Evolutionary conservation across 2,797 vertebrate genomes (phyloP).

Genomic region (Lerista edwardsae): DNA sequence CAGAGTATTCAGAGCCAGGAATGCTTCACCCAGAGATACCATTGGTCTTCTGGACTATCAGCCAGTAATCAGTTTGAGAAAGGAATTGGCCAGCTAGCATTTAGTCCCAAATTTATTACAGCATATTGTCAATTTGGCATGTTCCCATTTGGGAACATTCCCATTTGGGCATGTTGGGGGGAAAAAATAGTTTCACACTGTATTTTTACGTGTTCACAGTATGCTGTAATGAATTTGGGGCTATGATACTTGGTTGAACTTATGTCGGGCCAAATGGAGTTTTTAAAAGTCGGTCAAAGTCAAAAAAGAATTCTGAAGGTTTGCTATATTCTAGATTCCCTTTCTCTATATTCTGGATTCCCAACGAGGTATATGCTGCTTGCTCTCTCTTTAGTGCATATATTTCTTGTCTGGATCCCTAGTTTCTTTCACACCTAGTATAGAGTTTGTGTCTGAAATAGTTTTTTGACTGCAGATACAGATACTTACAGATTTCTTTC

Average conservation of each 20-base stretch:
- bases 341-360: too few relatives aligned
- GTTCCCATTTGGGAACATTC: too few relatives aligned
- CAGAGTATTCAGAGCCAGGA: too few relatives aligned
- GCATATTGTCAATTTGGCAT: background rate
- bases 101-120: background rate
- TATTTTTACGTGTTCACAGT: too few relatives aligned
- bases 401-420: constrained; percentile 53
- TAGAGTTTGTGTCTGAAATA: constrained; percentile 36
- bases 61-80: too few relatives aligned
- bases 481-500: constrained; percentile 45
- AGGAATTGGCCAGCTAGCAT: too few relatives aligned
- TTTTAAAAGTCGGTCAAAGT: background rate
- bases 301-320: background rate
- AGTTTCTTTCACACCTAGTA: constrained; percentile 33
- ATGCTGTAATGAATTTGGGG: background rate
- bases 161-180: background rate
- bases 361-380: too few relatives aligned
- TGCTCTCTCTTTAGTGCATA: background rate
- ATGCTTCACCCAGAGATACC: too few relatives aligned
- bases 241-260: background rate
- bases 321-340: background rate
- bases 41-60: too few relatives aligned
- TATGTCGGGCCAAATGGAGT: background rate
- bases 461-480: constrained; percentile 9
- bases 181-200: too few relatives aligned